Evolutionary conservation across 1,140 invertebrate species (phyloP).

Genomic region (Lamellibrachia luymesi): DNA sequence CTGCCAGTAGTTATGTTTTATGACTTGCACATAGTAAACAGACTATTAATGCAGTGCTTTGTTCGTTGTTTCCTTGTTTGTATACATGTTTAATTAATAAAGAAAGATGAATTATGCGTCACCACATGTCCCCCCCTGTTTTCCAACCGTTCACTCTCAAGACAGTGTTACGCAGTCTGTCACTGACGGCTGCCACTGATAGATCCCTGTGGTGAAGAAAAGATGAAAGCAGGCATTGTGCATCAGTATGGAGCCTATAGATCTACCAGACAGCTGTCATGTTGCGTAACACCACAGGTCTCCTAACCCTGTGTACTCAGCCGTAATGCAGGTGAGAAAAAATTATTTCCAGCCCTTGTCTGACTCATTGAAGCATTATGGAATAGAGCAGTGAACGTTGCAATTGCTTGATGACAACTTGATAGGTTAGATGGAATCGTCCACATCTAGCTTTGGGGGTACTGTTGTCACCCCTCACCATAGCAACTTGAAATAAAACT

Average conservation of each 20-base stretch:
- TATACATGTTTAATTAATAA: no score
- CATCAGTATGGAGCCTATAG: not conserved
- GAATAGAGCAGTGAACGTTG: not conserved
- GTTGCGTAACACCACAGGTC: not conserved
- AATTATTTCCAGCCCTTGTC: not conserved
- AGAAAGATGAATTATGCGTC: no score
- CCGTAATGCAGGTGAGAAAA: not conserved
- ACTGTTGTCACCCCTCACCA: no score
- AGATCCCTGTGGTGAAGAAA: not conserved
- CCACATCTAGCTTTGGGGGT: not conserved
- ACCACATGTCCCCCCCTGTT: no score
- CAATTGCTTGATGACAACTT: not conserved
- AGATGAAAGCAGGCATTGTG: not conserved
- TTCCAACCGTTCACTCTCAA: no score
- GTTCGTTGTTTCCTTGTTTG: no score
- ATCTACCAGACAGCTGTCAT: not conserved
- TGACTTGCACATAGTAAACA: no score
- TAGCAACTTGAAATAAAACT: no score
- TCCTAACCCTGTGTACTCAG: not conserved
- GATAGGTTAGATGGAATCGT: not conserved
- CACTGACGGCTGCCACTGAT: not conserved
- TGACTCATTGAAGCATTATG: not conserved
- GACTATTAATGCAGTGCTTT: no score
- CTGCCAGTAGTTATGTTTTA: no score
- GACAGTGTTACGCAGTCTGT: not conserved